Evolutionary conservation across 2,888 invertebrate species (phyloP).

Genomic region (Dioctria linearis): DNA sequence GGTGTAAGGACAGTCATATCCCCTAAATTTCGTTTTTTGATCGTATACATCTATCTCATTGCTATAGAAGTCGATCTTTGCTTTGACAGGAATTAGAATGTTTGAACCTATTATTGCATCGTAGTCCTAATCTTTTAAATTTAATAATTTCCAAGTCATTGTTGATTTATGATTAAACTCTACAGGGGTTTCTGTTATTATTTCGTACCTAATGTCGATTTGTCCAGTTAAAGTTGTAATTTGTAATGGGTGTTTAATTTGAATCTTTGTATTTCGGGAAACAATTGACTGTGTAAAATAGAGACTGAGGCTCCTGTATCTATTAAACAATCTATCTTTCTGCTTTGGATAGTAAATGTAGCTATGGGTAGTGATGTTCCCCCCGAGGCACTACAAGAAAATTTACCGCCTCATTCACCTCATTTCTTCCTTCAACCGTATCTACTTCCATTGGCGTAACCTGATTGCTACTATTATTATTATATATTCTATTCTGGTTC

Average conservation of each 20-base stretch:
- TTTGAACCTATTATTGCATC: no score
- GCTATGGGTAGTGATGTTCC: constrained; percentile 18
- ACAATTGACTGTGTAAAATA: neutral
- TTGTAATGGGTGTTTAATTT: constrained; percentile 22
- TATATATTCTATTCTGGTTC: no score
- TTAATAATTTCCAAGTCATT: constrained; percentile 13
- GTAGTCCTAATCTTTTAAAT: no score
- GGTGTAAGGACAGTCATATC: no score
- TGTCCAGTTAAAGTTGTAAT: neutral
- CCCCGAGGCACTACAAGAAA: constrained; percentile 14
- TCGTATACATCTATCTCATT: no score
- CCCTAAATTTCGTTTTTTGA: no score
- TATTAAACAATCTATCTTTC: constrained; percentile 8
- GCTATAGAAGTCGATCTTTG: no score
- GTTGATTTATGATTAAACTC: constrained; percentile 23
- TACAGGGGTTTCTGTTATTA: constrained; percentile 7
- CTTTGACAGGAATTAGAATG: no score
- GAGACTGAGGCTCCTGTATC: constrained; percentile 15
- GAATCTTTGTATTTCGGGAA: neutral
- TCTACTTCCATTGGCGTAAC: no score
- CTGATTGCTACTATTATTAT: no score
- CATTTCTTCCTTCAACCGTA: no score
- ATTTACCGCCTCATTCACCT: neutral
- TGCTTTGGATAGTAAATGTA: constrained; percentile 13
- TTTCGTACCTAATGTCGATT: neutral